Evolutionary conservation across 2,888 invertebrate genomes (phyloP).

Genomic region (Agonopterix heracliana): DNA sequence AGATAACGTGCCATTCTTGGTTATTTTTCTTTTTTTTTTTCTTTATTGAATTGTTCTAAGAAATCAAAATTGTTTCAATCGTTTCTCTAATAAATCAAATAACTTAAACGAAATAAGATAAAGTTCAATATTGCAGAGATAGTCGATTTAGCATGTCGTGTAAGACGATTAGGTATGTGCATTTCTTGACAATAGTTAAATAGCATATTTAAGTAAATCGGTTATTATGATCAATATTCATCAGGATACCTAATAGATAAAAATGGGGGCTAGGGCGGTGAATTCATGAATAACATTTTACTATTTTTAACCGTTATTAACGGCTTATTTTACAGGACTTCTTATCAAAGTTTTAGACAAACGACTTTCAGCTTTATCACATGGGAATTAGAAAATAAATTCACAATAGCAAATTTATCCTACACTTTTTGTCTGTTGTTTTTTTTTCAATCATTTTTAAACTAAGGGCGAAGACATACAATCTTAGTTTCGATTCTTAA

Average conservation of each 20-base stretch:
- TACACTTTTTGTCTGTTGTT: too few relatives aligned
- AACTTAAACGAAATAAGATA: not conserved
- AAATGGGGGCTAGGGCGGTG: conserved; percentile 18
- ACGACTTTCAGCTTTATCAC: too few relatives aligned
- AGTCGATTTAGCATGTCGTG: too few relatives aligned
- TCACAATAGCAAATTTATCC: too few relatives aligned
- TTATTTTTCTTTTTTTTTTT: not conserved
- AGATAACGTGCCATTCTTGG: not conserved
- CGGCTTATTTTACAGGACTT: not conserved
- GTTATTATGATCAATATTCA: conserved; percentile 29
- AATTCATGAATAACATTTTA: conserved; percentile 17
- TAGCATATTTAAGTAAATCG: conserved; percentile 17
- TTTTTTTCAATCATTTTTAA: too few relatives aligned
- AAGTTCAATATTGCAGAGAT: not conserved
- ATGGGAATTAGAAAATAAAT: too few relatives aligned
- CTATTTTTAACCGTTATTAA: conserved; percentile 12
- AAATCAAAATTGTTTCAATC: too few relatives aligned
- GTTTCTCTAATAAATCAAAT: not conserved
- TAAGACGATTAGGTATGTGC: not conserved
- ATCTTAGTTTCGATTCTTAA: too few relatives aligned
- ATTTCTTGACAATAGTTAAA: conserved; percentile 23
- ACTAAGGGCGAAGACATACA: too few relatives aligned
- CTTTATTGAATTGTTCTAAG: not conserved
- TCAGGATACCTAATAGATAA: conserved; percentile 7
- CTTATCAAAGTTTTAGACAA: too few relatives aligned